Evolutionary conservation across 2,888 invertebrate genomes (phyloP).

Genomic region (Balanococcus diminutus): DNA sequence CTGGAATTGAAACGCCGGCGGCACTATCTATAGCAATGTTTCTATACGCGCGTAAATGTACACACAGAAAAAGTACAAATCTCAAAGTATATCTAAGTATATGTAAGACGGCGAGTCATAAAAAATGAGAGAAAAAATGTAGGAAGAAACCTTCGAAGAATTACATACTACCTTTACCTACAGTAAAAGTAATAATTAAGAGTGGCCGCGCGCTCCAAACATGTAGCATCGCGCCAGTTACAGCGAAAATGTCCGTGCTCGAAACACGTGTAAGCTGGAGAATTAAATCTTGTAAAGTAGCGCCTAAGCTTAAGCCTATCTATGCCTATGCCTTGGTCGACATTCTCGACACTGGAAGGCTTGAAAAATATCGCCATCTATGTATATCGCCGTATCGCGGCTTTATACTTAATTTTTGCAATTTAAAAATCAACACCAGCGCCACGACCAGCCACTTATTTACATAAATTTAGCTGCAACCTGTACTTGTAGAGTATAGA

Average conservation of each 20-base stretch:
- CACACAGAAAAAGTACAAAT: conserved; percentile 2
- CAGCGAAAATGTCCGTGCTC: neutral
- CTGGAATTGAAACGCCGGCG: conserved; percentile 42
- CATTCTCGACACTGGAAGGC: neutral
- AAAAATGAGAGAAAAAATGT: neutral
- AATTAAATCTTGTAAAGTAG: neutral
- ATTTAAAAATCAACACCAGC: neutral
- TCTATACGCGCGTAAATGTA: conserved; percentile 10
- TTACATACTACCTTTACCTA: neutral
- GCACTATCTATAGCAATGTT: conserved; percentile 11
- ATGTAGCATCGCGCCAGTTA: neutral
- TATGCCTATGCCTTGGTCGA: neutral
- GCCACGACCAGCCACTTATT: neutral
- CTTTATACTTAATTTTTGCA: neutral
- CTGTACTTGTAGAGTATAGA: neutral
- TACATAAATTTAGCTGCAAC: neutral
- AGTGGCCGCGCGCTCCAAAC: neutral
- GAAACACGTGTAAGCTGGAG: neutral
- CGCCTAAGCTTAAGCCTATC: neutral
- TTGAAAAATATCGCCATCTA: neutral
- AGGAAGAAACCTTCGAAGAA: neutral
- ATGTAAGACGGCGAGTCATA: neutral
- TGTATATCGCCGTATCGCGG: neutral
- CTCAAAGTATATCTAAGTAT: neutral
- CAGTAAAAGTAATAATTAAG: conserved; percentile 4